phyloP scores from a whole-genome alignment of 2,888 invertebrate genomes.

The Hyposoter dolosus region DNA sequence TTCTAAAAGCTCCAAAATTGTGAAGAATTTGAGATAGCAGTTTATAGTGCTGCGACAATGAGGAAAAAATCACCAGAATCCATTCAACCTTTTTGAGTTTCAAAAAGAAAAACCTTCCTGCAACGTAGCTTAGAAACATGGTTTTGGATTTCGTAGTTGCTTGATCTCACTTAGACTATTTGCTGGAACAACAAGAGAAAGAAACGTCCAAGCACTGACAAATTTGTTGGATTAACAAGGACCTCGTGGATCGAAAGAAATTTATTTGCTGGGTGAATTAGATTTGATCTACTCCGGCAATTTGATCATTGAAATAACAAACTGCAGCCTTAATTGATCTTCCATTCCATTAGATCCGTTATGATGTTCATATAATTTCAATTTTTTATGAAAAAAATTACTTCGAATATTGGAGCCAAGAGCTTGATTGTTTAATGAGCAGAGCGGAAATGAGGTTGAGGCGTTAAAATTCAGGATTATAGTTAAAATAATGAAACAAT shows the following conservation, averaged over 20 bases:
- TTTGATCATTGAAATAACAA: too few species aligned
- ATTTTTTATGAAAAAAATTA: neutral
- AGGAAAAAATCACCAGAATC: neutral
- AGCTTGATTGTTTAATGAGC: neutral
- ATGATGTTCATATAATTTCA: neutral
- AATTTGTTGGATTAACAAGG: too few species aligned
- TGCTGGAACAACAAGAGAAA: slow-evolving; percentile 5
- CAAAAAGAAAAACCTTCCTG: slow-evolving; percentile 20
- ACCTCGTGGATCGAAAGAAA: neutral
- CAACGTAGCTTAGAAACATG: slow-evolving; percentile 63
- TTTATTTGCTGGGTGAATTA: neutral
- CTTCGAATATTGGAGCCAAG: neutral
- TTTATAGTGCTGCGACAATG: slow-evolving; percentile 24
- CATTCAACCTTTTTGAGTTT: slow-evolving; percentile 1
- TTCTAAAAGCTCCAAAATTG: neutral
- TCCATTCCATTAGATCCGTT: neutral
- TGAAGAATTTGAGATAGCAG: neutral
- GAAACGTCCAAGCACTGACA: neutral
- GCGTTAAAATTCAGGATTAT: neutral
- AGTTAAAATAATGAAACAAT: slow-evolving; percentile 31
- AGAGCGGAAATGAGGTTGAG: neutral
- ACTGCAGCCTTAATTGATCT: neutral
- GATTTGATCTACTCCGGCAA: neutral
- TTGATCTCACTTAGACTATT: slow-evolving; percentile 64
- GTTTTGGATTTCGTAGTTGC: slow-evolving; percentile 67